These are phyloP conservation scores for Shinisaurus crocodilurus DNA, from an alignment of 2,113 vertebrate genomes.

Conservation along the genomic window DNA sequence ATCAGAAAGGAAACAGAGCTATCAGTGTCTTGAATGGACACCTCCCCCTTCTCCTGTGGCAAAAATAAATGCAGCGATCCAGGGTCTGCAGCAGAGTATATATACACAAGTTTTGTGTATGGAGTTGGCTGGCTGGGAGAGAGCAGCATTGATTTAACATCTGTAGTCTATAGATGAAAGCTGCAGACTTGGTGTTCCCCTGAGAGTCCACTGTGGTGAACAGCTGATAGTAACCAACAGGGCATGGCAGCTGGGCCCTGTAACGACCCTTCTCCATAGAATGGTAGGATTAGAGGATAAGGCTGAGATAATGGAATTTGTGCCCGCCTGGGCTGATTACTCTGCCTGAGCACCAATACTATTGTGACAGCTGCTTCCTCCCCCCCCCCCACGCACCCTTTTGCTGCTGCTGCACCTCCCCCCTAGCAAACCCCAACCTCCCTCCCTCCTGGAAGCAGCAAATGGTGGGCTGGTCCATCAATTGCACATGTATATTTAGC, in stretches of 20 bases:
- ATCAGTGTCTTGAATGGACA: not conserved
- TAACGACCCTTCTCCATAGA: constrained; percentile 61
- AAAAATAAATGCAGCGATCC: rapidly evolving
- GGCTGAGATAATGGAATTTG: constrained; percentile 73
- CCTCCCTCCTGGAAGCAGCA: constrained; percentile 36
- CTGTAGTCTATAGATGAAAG: constrained; percentile 73
- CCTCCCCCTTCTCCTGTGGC: not conserved
- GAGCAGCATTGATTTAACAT: constrained; percentile 68
- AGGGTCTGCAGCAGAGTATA: constrained; percentile 5
- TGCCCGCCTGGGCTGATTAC: constrained; percentile 60
- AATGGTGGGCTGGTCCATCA: constrained; percentile 64
- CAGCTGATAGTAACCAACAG: constrained; percentile 64
- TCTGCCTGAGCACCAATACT: constrained; percentile 59
- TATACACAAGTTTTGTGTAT: constrained; percentile 8
- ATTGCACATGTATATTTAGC: constrained; percentile 51
- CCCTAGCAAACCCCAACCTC: not conserved
- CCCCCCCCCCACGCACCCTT: constrained; percentile 13
- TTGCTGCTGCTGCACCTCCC: not conserved
- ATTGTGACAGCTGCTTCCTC: constrained; percentile 69
- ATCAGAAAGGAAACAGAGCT: not conserved
- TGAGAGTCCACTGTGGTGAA: constrained; percentile 54
- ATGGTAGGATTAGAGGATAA: constrained; percentile 68
- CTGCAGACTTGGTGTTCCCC: constrained; percentile 50
- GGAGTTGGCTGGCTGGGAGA: not conserved
- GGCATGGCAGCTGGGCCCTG: constrained; percentile 70